A percentile compares a stretch with the other conserved stretches of the same genome.
Evolutionary conservation across 2,888 invertebrate species (phyloP).

Genomic region (Halictus quadricinctus): DNA sequence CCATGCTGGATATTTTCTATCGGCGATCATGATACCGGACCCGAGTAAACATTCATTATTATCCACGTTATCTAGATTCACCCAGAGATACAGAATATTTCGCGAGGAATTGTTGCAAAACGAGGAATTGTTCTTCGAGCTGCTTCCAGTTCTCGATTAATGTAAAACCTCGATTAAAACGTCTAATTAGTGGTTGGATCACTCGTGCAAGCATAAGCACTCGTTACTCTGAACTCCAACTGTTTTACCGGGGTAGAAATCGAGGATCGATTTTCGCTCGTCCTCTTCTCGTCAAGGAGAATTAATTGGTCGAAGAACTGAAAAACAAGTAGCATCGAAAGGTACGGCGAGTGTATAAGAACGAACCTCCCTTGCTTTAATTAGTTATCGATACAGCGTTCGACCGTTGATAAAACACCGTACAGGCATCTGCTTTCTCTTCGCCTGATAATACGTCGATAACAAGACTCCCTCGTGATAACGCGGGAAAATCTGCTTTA

Average conservation of each 20-base stretch:
- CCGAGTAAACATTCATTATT: background rate
- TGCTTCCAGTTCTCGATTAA: too few species aligned
- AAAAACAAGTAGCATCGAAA: background rate
- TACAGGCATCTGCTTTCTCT: background rate
- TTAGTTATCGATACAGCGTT: background rate
- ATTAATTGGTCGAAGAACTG: background rate
- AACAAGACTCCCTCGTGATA: background rate
- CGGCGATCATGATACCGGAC: background rate
- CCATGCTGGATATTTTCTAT: background rate
- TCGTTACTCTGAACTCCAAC: background rate
- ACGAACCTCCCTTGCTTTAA: background rate
- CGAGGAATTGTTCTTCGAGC: too few species aligned
- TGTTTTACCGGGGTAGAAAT: background rate
- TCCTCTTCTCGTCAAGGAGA: too few species aligned
- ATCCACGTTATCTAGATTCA: background rate
- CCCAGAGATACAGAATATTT: background rate
- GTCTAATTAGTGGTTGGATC: too few species aligned
- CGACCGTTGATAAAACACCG: background rate
- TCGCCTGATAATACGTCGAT: background rate
- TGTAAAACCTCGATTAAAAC: too few species aligned
- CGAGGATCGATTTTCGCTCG: background rate
- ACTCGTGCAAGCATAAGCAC: too few species aligned
- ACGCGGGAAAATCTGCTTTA: background rate
- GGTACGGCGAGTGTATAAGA: background rate
- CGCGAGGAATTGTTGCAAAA: too few species aligned